Evolutionary conservation across 2,888 invertebrate species (phyloP).

Genomic region (Limnephilus auricula): DNA sequence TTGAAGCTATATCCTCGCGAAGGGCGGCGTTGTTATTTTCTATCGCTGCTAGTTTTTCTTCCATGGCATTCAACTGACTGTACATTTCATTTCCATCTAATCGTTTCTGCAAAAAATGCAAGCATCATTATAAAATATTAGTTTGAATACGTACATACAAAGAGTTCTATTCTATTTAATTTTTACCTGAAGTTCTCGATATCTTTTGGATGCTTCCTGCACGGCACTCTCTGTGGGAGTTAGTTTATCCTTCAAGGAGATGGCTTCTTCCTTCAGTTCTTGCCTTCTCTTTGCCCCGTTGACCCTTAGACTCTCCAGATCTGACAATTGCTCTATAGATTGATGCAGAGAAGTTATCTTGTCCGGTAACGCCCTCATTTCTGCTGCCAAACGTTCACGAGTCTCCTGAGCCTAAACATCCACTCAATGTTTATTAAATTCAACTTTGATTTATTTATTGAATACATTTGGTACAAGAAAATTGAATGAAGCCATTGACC

Average conservation of each 20-base stretch:
- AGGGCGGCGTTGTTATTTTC: constrained; percentile 83
- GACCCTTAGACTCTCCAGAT: constrained; percentile 79
- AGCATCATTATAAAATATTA: background rate
- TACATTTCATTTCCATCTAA: constrained; percentile 86
- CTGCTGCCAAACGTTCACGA: constrained; percentile 75
- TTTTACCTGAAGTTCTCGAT: constrained; percentile 76
- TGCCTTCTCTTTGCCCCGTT: constrained; percentile 78
- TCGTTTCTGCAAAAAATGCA: constrained; percentile 73
- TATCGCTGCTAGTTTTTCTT: constrained; percentile 83
- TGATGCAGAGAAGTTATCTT: constrained; percentile 82
- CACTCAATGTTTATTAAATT: background rate
- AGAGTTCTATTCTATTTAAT: background rate
- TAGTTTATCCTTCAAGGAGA: constrained; percentile 75
- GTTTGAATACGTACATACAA: constrained; percentile 10
- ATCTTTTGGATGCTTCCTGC: constrained; percentile 74
- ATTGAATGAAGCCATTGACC: too few species aligned
- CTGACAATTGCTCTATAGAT: constrained; percentile 80
- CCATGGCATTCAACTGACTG: constrained; percentile 82
- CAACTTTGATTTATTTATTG: too few species aligned
- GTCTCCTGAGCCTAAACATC: constrained; percentile 73
- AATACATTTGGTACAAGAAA: too few species aligned
- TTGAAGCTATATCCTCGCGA: constrained; percentile 82
- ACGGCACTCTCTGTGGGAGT: constrained; percentile 76
- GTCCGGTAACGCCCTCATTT: constrained; percentile 83
- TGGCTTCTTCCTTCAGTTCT: constrained; percentile 75